Percentiles rank a stretch among this genome's conserved stretches.
These are phyloP conservation scores for Parelbella ahira DNA, from an alignment of 2,888 invertebrate species.

Conservation along the genomic window DNA sequence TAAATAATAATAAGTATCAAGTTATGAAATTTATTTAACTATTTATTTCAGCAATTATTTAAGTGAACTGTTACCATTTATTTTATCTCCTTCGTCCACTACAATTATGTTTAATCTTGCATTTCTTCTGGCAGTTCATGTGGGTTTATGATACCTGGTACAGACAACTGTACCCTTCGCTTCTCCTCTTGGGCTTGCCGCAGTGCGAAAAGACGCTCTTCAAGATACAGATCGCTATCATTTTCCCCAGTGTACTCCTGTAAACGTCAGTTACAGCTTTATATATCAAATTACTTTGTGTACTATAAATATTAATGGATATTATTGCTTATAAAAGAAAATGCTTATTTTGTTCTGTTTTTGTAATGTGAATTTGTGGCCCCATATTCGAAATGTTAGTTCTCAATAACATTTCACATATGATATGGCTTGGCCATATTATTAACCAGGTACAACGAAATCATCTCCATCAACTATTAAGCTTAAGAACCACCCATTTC, in stretches of 20 bases:
- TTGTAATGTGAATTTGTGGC: too few relatives aligned
- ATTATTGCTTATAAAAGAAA: too few relatives aligned
- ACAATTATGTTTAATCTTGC: slow-evolving; percentile 85
- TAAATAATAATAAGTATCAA: slow-evolving; percentile 17
- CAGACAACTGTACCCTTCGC: slow-evolving; percentile 93
- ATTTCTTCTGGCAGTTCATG: slow-evolving; percentile 97
- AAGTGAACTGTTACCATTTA: slow-evolving; percentile 44
- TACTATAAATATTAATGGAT: too few relatives aligned
- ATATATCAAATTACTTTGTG: too few relatives aligned
- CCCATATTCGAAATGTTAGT: too few relatives aligned
- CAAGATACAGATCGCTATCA: slow-evolving; percentile 97
- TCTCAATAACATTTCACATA: too few relatives aligned
- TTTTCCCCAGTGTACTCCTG: slow-evolving; percentile 99
- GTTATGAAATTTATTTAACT: slow-evolving; percentile 22
- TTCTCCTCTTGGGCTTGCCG: slow-evolving; percentile 96
- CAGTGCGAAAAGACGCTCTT: slow-evolving; percentile 95
- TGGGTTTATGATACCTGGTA: slow-evolving; percentile 97
- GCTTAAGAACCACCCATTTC: too few relatives aligned
- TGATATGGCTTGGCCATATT: too few relatives aligned
- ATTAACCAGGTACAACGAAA: too few relatives aligned
- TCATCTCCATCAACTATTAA: too few relatives aligned
- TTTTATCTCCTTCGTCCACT: slow-evolving; percentile 30
- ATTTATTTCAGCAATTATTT: slow-evolving; percentile 27
- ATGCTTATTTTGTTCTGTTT: too few relatives aligned
- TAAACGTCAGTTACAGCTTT: too few relatives aligned